Conservation (phyloP, 2,888 invertebrate genomes). For the Euplagia quadripunctaria region DNA sequence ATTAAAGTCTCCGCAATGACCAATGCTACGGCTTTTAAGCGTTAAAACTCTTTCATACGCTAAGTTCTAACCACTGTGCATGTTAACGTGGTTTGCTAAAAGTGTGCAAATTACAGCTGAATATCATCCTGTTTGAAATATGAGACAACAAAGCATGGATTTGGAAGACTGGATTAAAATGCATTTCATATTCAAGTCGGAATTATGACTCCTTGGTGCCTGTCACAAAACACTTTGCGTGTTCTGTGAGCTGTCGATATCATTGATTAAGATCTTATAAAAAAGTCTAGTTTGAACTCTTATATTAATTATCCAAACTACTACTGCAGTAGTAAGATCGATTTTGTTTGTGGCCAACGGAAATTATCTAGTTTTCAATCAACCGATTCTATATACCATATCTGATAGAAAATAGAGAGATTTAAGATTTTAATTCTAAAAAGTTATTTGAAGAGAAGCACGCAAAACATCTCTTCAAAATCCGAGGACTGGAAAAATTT, state of each 20-base stretch:
- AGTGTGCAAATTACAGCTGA: not conserved
- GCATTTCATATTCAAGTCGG: not conserved
- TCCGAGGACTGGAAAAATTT: too few species aligned
- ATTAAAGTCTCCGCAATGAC: not conserved
- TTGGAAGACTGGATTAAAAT: not conserved
- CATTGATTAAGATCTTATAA: not conserved
- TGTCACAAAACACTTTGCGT: not conserved
- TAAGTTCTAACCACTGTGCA: not conserved
- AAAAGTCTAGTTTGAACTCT: not conserved
- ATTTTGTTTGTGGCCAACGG: too few species aligned
- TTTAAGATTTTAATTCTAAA: too few species aligned
- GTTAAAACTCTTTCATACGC: not conserved
- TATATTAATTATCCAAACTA: not conserved
- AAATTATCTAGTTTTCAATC: too few species aligned
- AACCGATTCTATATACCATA: too few species aligned
- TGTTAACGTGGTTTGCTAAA: not conserved
- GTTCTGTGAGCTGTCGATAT: not conserved
- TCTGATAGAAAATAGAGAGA: too few species aligned
- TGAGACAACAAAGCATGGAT: not conserved
- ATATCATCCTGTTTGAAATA: not conserved
- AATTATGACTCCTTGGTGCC: constrained; percentile 1
- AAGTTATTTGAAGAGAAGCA: too few species aligned
- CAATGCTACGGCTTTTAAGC: not conserved
- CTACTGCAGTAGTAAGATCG: too few species aligned
- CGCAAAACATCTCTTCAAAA: too few species aligned